Conservation (phyloP, 2,888 invertebrate species). For the Leptinotarsa peninsularis region DNA sequence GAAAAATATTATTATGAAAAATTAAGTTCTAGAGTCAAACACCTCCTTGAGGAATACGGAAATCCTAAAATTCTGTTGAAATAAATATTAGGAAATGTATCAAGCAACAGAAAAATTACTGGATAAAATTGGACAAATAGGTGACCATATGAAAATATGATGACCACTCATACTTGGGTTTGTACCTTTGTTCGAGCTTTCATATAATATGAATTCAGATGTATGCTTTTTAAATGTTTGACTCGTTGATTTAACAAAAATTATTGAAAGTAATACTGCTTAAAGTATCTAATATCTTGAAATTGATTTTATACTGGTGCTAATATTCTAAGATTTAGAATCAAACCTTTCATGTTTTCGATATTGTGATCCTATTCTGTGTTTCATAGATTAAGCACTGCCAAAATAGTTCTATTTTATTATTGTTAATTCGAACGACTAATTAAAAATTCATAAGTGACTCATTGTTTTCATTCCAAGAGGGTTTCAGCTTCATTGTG, state of each 20-base stretch:
- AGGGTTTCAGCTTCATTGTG: too few species aligned
- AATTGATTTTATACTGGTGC: slow-evolving; percentile 31
- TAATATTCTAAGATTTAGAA: slow-evolving; percentile 18
- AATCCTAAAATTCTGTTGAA: neutral
- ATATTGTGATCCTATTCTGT: slow-evolving; percentile 43
- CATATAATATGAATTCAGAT: too few species aligned
- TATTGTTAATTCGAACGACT: slow-evolving; percentile 22
- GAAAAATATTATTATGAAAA: too few species aligned
- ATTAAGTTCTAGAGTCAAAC: too few species aligned
- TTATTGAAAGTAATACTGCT: neutral
- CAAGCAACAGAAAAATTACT: neutral
- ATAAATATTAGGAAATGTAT: neutral
- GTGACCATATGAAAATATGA: too few species aligned
- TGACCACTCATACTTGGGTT: too few species aligned
- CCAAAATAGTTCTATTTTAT: slow-evolving; percentile 33
- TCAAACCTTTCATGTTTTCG: slow-evolving; percentile 23
- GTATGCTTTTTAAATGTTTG: too few species aligned
- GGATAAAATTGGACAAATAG: too few species aligned
- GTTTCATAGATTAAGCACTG: slow-evolving; percentile 41
- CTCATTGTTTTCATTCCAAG: neutral
- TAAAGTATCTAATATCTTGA: slow-evolving; percentile 10
- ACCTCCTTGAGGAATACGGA: neutral
- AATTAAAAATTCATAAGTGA: slow-evolving; percentile 5
- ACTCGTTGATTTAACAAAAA: too few species aligned
- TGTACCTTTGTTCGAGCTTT: too few species aligned